phyloP scores from a whole-genome alignment of 2,888 invertebrate genomes.

The Idaea straminata region DNA sequence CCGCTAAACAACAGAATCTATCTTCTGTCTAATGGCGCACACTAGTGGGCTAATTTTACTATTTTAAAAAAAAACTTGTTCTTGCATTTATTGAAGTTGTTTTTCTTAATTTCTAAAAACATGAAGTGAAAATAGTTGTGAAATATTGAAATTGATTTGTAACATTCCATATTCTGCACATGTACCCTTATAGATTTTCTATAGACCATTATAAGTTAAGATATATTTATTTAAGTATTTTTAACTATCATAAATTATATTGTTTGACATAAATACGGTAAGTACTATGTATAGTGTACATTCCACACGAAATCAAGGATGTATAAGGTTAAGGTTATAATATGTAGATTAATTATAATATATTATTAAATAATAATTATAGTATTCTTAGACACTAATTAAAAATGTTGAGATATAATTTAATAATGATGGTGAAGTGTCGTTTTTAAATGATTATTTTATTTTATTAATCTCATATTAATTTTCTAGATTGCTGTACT shows the following conservation, averaged over 20 bases:
- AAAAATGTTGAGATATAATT: not conserved
- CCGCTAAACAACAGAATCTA: not conserved
- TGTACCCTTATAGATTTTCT: slow-evolving; percentile 7
- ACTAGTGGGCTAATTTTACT: not conserved
- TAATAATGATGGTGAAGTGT: not conserved
- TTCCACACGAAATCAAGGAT: slow-evolving; percentile 38
- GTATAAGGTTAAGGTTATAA: slow-evolving; percentile 31
- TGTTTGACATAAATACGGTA: slow-evolving; percentile 47
- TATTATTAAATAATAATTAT: slow-evolving; percentile 14
- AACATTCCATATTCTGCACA: not conserved
- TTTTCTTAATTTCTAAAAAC: not conserved
- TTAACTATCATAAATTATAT: slow-evolving; percentile 39
- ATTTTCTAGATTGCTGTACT: not conserved
- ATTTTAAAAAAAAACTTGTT: not conserved
- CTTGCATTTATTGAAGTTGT: not conserved
- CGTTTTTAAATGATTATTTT: not conserved
- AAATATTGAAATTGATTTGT: not conserved
- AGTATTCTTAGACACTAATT: slow-evolving; percentile 1
- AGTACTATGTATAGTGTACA: slow-evolving; percentile 42
- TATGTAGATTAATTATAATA: slow-evolving; percentile 7
- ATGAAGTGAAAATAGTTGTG: not conserved
- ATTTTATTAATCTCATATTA: not conserved
- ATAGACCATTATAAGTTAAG: slow-evolving; percentile 37
- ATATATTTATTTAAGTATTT: slow-evolving; percentile 41
- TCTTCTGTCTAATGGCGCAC: no score